These are phyloP conservation scores for Antedon mediterranea DNA, from an alignment of 53 echinoderm and acorn worm species.

Conservation along the genomic window DNA sequence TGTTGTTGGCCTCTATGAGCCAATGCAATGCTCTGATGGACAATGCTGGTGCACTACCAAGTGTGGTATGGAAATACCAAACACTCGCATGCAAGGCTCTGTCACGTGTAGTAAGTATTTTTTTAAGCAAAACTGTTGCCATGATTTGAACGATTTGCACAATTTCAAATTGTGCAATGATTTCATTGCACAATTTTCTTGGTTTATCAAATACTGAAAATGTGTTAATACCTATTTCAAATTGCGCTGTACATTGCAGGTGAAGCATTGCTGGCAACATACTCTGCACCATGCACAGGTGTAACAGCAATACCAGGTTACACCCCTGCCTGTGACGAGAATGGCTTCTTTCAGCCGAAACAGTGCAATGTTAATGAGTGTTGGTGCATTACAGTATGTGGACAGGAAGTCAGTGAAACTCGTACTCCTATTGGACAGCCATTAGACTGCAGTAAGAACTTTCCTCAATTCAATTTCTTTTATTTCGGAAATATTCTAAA, in stretches of 20 bases:
- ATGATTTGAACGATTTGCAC: no score
- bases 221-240: no score
- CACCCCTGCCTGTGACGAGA: conserved; percentile 16
- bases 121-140: no score
- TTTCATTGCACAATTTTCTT: no score
- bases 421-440: background rate
- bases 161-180: no score
- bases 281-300: background rate
- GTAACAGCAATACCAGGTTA: background rate
- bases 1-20: background rate
- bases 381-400: conserved; percentile 39
- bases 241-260: background rate
- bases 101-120: background rate
- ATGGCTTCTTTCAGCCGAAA: conserved; percentile 17
- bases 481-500: no score
- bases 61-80: background rate
- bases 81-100: background rate
- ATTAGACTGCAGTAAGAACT: background rate
- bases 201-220: no score
- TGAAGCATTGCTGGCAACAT: background rate
- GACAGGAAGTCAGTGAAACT: background rate
- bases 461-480: no score
- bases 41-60: background rate
- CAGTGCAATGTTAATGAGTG: conserved; percentile 24
- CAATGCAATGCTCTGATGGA: background rate